Conservation (phyloP, 2,113 vertebrate genomes). For the Athene cunicularia region DNA sequence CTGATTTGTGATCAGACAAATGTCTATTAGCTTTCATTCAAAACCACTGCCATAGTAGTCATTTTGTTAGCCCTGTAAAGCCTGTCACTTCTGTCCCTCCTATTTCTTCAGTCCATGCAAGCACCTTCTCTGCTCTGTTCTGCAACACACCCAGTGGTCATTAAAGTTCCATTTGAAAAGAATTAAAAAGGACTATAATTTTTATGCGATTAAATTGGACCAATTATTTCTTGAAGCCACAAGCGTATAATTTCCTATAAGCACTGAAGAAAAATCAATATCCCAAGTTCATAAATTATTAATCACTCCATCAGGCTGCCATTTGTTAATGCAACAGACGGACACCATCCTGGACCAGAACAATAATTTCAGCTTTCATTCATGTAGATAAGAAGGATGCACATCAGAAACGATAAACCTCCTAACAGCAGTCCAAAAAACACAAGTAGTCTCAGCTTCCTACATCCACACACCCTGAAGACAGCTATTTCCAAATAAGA, state of each 20-base stretch:
- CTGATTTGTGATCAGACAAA: constrained; percentile 11
- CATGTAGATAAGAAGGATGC: background rate
- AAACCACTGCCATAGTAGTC: background rate
- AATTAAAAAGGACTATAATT: constrained; percentile 63
- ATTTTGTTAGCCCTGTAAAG: background rate
- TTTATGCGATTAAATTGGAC: constrained; percentile 55
- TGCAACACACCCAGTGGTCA: background rate
- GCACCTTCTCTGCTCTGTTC: background rate
- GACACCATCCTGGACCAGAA: background rate
- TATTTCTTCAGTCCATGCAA: background rate
- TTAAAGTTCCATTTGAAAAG: constrained; percentile 58
- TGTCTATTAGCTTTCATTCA: background rate
- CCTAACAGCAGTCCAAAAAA: background rate
- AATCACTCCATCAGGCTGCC: constrained; percentile 28
- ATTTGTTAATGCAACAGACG: constrained; percentile 10
- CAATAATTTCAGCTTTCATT: background rate
- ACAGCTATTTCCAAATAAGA: background rate
- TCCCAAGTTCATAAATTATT: constrained; percentile 57
- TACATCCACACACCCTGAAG: background rate
- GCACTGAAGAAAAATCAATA: constrained; percentile 62
- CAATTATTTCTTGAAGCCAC: constrained; percentile 52
- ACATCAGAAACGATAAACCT: background rate
- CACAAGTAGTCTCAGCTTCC: background rate
- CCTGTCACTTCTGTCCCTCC: background rate
- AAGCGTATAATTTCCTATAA: constrained; percentile 61